A percentile compares a stretch with the other conserved stretches of the same genome.
phyloP scores from a whole-genome alignment of 1,140 invertebrate genomes.

The Drosophila auraria region DNA sequence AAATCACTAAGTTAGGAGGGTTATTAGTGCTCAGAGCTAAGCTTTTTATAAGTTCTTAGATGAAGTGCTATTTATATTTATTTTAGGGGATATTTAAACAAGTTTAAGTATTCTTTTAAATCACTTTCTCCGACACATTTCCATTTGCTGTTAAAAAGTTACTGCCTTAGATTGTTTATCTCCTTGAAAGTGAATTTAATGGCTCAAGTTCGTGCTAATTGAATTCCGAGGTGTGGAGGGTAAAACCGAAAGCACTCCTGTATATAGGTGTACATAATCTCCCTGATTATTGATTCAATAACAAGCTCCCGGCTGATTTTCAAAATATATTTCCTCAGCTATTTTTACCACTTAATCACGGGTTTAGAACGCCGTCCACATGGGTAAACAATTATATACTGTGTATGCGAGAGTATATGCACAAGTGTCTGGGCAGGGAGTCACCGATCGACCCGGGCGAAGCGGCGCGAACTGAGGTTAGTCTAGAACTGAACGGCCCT shows the following conservation, averaged over 20 bases:
- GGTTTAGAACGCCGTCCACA: conserved; percentile 19
- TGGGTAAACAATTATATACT: conserved; percentile 48
- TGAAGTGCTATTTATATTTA: too few relatives aligned
- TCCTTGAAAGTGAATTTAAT: conserved; percentile 13
- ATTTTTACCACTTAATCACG: conserved; percentile 11
- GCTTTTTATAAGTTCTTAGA: neutral
- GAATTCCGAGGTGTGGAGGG: conserved; percentile 4
- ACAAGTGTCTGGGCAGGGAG: conserved; percentile 33
- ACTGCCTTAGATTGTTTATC: neutral
- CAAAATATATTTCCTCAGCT: conserved; percentile 2
- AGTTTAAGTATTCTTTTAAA: too few relatives aligned
- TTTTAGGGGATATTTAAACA: neutral
- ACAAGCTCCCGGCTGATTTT: neutral
- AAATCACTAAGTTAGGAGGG: neutral
- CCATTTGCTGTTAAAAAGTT: neutral
- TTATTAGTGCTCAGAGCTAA: too few relatives aligned
- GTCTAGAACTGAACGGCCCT: conserved; percentile 45
- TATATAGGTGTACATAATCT: neutral
- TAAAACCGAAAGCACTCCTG: conserved; percentile 1
- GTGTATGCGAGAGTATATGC: conserved; percentile 1
- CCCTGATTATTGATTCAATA: neutral
- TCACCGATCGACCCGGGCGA: conserved; percentile 24
- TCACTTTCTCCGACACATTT: neutral
- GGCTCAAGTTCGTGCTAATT: conserved; percentile 1
- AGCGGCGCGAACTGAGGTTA: conserved; percentile 46